Evolutionary conservation across 2,113 vertebrate species (phyloP).

Genomic region (Miniopterus natalensis): DNA sequence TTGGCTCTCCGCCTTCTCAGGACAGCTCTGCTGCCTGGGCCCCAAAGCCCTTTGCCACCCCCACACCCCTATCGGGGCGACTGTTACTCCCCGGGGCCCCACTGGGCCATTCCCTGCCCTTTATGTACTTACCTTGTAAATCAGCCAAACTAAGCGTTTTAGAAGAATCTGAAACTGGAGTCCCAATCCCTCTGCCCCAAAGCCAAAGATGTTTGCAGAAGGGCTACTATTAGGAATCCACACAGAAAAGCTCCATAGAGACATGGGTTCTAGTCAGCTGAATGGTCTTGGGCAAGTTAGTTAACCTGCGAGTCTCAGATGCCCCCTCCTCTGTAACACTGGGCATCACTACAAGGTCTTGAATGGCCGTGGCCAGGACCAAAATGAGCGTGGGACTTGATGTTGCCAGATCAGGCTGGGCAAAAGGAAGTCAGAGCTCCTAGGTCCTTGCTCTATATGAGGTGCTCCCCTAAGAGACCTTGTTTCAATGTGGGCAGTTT

Average conservation of each 20-base stretch:
- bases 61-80: not conserved
- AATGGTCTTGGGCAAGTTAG: not conserved
- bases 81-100: not conserved
- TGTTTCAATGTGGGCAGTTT: not conserved
- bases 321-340: not conserved
- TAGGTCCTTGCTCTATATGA: not conserved
- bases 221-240: not conserved
- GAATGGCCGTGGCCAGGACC: not conserved
- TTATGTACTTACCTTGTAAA: not conserved
- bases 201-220: not conserved
- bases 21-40: not conserved
- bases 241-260: not conserved
- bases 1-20: not conserved
- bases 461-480: not conserved
- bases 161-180: not conserved
- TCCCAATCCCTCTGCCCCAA: not conserved
- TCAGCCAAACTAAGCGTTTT: not conserved
- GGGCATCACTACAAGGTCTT: not conserved
- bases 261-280: not conserved
- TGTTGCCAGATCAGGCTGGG: conserved; percentile 1
- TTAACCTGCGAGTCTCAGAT: not conserved
- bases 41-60: not conserved
- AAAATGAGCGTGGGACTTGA: not conserved
- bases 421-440: conserved; percentile 8
- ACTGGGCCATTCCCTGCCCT: not conserved